Evolutionary conservation across 2,888 invertebrate species (phyloP).

Genomic region (Clusia tigrina): DNA sequence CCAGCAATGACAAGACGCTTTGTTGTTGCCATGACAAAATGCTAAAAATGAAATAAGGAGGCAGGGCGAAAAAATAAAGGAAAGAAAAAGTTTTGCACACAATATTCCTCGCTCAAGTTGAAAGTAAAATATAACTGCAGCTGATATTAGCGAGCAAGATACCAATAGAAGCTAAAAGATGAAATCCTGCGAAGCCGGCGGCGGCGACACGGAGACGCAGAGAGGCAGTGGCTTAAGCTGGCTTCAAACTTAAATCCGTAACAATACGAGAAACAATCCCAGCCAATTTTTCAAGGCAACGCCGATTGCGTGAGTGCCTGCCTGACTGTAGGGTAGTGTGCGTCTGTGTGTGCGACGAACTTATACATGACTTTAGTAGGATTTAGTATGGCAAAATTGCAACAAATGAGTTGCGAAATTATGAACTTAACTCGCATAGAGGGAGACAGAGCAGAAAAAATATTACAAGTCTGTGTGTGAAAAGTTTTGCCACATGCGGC

Average conservation of each 20-base stretch:
- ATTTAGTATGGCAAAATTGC: conserved; percentile 1
- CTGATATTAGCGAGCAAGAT: background rate
- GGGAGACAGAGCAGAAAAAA: background rate
- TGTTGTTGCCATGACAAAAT: background rate
- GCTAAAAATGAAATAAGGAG: background rate
- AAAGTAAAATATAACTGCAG: background rate
- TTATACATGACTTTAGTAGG: background rate
- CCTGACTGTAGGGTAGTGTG: background rate
- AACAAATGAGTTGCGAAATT: conserved; percentile 1
- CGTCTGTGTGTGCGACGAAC: background rate
- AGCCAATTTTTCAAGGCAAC: conserved; percentile 3
- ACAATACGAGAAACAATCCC: background rate
- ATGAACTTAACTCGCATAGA: background rate
- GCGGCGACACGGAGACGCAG: background rate
- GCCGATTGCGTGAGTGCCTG: background rate
- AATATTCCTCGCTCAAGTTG: background rate
- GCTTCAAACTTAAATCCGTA: conserved; percentile 1
- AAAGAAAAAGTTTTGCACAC: background rate
- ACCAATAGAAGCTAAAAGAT: background rate
- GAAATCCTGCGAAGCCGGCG: background rate
- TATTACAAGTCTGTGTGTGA: background rate
- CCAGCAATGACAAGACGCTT: background rate
- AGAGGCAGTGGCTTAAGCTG: background rate
- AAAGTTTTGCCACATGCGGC: background rate
- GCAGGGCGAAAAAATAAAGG: background rate